These are phyloP conservation scores for Oedothorax gibbosus DNA, from an alignment of 1,140 invertebrate species.

Conservation along the genomic window DNA sequence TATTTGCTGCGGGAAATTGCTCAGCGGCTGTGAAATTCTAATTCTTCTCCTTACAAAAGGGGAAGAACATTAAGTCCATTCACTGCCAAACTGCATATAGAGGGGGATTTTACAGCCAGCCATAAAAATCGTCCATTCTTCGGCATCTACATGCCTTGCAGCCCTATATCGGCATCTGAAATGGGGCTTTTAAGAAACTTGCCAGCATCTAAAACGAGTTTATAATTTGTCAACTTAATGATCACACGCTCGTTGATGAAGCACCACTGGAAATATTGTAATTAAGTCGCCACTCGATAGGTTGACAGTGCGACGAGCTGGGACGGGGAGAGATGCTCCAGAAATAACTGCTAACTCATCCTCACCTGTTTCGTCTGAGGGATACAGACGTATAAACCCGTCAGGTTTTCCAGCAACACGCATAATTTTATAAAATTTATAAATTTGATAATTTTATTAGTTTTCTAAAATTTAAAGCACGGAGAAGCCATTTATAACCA, in stretches of 20 bases:
- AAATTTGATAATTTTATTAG: too few species aligned
- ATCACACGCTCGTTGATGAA: constrained; percentile 10
- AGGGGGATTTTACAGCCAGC: constrained; percentile 4
- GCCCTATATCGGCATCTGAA: background rate
- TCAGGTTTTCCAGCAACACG: too few species aligned
- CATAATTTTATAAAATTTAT: too few species aligned
- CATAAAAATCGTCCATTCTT: constrained; percentile 13
- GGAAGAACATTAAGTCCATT: background rate
- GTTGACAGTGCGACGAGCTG: too few species aligned
- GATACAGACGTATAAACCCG: too few species aligned
- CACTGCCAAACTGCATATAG: background rate
- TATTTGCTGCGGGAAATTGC: background rate
- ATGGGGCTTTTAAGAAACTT: background rate
- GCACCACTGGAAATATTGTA: constrained; percentile 6
- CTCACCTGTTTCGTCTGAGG: too few species aligned
- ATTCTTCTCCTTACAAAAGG: constrained; percentile 7
- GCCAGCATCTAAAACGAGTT: background rate
- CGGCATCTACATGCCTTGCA: too few species aligned
- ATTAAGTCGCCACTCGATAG: constrained; percentile 6
- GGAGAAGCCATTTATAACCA: too few species aligned
- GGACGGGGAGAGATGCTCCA: too few species aligned
- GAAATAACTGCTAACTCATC: too few species aligned
- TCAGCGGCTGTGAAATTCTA: constrained; percentile 12
- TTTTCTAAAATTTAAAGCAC: too few species aligned
- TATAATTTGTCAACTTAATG: constrained; percentile 35